phyloP scores from a whole-genome alignment of 2,888 invertebrate genomes.

The Parnassius orleans region DNA sequence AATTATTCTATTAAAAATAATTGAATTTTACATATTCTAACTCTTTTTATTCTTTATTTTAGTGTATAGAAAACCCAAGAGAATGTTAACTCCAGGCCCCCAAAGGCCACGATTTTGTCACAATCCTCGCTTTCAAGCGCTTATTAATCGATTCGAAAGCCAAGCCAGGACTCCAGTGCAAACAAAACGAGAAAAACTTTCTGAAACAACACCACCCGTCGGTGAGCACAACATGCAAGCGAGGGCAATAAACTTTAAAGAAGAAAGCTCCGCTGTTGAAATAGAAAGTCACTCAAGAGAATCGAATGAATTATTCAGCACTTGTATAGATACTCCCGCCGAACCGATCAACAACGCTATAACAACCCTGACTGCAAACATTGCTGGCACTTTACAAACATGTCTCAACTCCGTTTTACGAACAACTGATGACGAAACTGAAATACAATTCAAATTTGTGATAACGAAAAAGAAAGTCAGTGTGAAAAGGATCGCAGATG shows the following conservation, averaged over 20 bases:
- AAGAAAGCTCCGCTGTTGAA: slow-evolving; percentile 63
- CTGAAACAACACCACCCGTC: slow-evolving; percentile 62
- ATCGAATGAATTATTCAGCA: slow-evolving; percentile 64
- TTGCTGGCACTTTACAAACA: slow-evolving; percentile 65
- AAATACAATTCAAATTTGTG: slow-evolving; percentile 73
- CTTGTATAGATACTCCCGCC: slow-evolving; percentile 57
- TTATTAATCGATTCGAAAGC: slow-evolving; percentile 69
- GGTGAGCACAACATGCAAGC: slow-evolving; percentile 59
- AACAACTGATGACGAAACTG: slow-evolving; percentile 66
- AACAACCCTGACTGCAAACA: slow-evolving; percentile 60
- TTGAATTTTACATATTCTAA: no score
- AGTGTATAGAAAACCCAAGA: slow-evolving; percentile 72
- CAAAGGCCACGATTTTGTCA: slow-evolving; percentile 55
- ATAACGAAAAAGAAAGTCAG: slow-evolving; percentile 69
- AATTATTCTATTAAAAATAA: no score
- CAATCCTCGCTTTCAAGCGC: slow-evolving; percentile 72
- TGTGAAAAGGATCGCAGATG: slow-evolving; percentile 54
- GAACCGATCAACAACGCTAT: slow-evolving; percentile 52
- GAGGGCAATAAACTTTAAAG: slow-evolving; percentile 73
- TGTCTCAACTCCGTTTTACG: slow-evolving; percentile 61
- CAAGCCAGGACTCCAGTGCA: slow-evolving; percentile 60
- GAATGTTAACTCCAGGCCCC: slow-evolving; percentile 73
- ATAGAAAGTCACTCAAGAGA: slow-evolving; percentile 52
- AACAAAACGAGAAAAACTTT: slow-evolving; percentile 45
- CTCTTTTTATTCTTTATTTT: background rate